These are phyloP conservation scores for Nezara viridula DNA, from an alignment of 2,888 invertebrate genomes.

Conservation along the genomic window DNA sequence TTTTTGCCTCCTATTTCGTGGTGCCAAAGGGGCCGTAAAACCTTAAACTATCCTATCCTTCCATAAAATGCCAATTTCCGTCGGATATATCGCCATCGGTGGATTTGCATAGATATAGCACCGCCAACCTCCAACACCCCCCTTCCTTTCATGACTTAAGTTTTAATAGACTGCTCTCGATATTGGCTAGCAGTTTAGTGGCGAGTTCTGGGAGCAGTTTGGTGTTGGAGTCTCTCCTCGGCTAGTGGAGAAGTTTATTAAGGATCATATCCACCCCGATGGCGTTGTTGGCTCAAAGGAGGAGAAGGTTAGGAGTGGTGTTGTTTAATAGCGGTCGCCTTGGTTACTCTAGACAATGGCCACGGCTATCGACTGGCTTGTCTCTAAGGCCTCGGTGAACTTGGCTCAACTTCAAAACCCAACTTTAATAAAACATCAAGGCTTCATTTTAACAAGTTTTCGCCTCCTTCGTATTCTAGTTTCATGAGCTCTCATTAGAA, in stretches of 20 bases:
- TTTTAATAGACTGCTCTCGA: conserved; percentile 3
- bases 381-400: not conserved
- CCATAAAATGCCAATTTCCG: conserved; percentile 30
- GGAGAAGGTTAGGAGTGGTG: not conserved
- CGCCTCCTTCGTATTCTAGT: no score
- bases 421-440: not conserved
- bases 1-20: not conserved
- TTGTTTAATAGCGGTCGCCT: not conserved
- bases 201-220: not conserved
- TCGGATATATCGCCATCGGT: not conserved
- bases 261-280: not conserved
- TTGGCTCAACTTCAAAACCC: not conserved
- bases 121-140: not conserved
- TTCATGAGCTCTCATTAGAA: no score
- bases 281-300: not conserved
- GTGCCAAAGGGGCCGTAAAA: not conserved
- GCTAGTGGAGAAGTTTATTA: not conserved
- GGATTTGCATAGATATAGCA: conserved; percentile 34
- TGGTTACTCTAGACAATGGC: not conserved
- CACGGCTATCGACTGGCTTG: not conserved
- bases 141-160: not conserved
- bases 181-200: not conserved
- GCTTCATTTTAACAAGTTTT: not conserved
- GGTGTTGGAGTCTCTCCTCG: not conserved
- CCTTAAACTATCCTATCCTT: not conserved